Evolutionary conservation across 2,797 vertebrate species (phyloP), one percentile per base, ranked within the genome.

Genomic region (Synanceia verrucosa): DNA sequence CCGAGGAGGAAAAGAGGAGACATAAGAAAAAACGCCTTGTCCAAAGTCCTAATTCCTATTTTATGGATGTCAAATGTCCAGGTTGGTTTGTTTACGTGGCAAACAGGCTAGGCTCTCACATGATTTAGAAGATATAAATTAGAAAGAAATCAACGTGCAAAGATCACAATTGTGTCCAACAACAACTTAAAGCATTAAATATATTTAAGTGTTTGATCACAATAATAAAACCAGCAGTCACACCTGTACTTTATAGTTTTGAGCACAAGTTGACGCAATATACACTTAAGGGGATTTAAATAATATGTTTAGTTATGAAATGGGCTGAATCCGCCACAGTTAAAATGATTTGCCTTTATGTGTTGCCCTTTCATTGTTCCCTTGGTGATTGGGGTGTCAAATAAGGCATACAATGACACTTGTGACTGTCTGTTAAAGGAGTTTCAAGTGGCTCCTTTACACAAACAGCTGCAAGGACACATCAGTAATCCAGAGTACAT

Each of bases 1-100:
- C 94, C 0, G 96, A 97, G 87, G 94, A 95, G 89, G 96, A 97
- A 70, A 96, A 94, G 92, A 93, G 95, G 88, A 93, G 93, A 46
- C 96, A 97, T 89, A 97, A 97, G 93, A 97, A 97, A 79, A 97
- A 97, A 84, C 94, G 96, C 48, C 93, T 97, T 29, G 96, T 97
- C 5, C 96, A 97, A 92, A 94, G 96, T 86, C 96, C 96, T 0
- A 96, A 97, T 73, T 97, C 96, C 12, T 97, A 97, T 70, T 97
- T 97, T 78, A 97, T 97, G 96, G 96, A 97, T 34, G 96, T 97
- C 9, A 97, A 97, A 75, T 97, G 96, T 79, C 96, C 96, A 88
- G 96, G 96, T 97, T 2, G 37, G 80, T 81, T 51, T 62, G 29
- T 58, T 48, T 23, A 43, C 1, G 2, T n/a, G 3, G 13, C 9